Conservation (phyloP, 2,797 vertebrate genomes). For the Tarsius wallacei region DNA sequence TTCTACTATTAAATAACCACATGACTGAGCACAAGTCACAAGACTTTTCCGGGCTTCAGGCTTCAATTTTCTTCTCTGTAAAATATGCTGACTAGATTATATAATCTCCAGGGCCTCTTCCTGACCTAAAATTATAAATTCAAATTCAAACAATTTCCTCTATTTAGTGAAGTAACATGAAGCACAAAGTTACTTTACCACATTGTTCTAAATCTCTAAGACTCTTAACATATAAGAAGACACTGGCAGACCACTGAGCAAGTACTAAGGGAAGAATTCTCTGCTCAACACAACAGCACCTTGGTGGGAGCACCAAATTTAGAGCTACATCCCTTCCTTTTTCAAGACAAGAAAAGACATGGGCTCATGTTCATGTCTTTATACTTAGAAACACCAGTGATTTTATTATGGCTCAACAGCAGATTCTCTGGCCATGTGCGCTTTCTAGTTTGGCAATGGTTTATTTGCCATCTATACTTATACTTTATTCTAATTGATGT, state of each 20-base stretch:
- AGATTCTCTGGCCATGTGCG: not conserved
- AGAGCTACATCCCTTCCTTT: not conserved
- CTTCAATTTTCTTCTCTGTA: conserved; percentile 47
- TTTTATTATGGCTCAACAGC: not conserved
- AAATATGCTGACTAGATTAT: not conserved
- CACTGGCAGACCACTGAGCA: accelerated
- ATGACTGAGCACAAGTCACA: not conserved
- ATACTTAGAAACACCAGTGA: not conserved
- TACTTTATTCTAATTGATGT: not conserved
- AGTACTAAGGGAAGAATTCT: too few relatives aligned
- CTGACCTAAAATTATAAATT: conserved; percentile 68
- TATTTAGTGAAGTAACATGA: conserved; percentile 41
- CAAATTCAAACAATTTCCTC: conserved; percentile 70
- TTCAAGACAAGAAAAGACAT: not conserved
- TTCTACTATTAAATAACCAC: not conserved
- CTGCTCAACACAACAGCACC: not conserved
- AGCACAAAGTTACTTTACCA: conserved; percentile 51
- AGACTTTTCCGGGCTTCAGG: not conserved
- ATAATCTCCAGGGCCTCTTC: conserved; percentile 35
- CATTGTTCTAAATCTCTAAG: not conserved
- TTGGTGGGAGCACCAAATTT: not conserved
- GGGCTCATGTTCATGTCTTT: not conserved
- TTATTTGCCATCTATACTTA: not conserved
- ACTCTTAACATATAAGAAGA: not conserved
- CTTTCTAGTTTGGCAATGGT: not conserved